phyloP scores from a whole-genome alignment of 2,113 vertebrate genomes.

The Amphilophus citrinellus region DNA sequence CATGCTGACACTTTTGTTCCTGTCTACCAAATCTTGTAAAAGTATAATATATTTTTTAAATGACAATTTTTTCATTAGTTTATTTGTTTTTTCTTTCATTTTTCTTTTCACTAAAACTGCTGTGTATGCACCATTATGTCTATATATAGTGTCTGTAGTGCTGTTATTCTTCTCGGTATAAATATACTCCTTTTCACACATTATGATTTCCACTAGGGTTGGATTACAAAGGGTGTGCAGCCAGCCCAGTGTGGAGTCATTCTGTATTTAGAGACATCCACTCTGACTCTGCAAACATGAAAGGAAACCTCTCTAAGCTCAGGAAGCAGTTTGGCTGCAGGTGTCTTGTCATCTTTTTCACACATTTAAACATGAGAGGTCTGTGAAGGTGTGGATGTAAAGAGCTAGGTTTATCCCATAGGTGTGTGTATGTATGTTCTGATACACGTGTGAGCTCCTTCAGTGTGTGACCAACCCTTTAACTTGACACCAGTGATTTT shows the following conservation, averaged over 20 bases:
- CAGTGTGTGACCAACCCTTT: slow-evolving; percentile 17
- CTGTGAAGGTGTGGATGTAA: slow-evolving; percentile 26
- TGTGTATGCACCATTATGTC: neutral
- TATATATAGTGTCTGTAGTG: slow-evolving; percentile 14
- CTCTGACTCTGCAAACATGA: slow-evolving; percentile 38
- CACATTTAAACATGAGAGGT: slow-evolving; percentile 66
- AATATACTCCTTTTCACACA: slow-evolving; percentile 71
- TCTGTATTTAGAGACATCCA: slow-evolving; percentile 23
- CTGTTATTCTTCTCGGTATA: slow-evolving; percentile 64
- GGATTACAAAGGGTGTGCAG: slow-evolving; percentile 67
- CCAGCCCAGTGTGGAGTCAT: slow-evolving; percentile 30
- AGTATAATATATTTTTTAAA: neutral
- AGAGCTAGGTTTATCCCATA: neutral
- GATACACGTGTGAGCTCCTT: slow-evolving; percentile 4
- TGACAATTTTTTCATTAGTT: neutral
- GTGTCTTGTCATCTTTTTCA: slow-evolving; percentile 61
- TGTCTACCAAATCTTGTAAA: neutral
- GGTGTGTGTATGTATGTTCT: neutral
- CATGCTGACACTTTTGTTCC: neutral
- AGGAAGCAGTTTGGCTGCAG: slow-evolving; percentile 62
- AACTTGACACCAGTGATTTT: slow-evolving; percentile 56
- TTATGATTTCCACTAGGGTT: slow-evolving; percentile 64
- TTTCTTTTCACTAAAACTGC: neutral
- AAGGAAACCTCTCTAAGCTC: slow-evolving; percentile 50
- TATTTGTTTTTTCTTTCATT: no score